Evolutionary conservation across 2,888 invertebrate genomes (phyloP).

Genomic region (Drosophila atripex): DNA sequence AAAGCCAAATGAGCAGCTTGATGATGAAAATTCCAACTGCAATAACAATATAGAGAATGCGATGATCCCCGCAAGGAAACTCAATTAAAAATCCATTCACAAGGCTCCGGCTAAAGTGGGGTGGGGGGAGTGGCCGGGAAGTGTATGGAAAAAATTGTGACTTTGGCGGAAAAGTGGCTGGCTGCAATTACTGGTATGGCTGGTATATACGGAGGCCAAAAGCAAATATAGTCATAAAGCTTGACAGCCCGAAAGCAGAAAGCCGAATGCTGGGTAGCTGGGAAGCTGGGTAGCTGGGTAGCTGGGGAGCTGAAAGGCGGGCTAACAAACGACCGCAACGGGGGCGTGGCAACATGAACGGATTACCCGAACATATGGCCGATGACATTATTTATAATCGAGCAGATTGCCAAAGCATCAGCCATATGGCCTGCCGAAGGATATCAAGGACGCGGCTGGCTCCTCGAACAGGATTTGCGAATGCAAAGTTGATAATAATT

Average conservation of each 20-base stretch:
- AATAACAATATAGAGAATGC: neutral
- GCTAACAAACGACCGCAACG: neutral
- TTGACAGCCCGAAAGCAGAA: neutral
- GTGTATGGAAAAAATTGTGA: too few relatives aligned
- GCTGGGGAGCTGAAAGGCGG: neutral
- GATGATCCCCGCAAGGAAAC: constrained; percentile 17
- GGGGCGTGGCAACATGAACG: neutral
- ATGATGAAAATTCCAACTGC: too few relatives aligned
- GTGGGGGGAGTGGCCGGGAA: too few relatives aligned
- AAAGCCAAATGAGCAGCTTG: too few relatives aligned
- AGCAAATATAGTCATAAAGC: constrained; percentile 1
- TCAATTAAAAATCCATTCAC: constrained; percentile 48
- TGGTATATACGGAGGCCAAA: neutral
- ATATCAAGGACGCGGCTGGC: neutral
- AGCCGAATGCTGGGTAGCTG: neutral
- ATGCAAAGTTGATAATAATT: constrained; percentile 43
- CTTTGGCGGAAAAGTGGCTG: neutral
- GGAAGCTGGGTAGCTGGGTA: neutral
- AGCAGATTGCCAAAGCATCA: constrained; percentile 7
- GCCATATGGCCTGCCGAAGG: constrained; percentile 20
- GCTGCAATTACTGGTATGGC: too few relatives aligned
- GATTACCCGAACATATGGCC: constrained; percentile 23
- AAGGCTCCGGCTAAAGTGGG: neutral
- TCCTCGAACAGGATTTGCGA: neutral
- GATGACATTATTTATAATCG: constrained; percentile 30